Evolutionary conservation across 2,113 vertebrate species (phyloP).

Genomic region (Saimiri boliviensis): DNA sequence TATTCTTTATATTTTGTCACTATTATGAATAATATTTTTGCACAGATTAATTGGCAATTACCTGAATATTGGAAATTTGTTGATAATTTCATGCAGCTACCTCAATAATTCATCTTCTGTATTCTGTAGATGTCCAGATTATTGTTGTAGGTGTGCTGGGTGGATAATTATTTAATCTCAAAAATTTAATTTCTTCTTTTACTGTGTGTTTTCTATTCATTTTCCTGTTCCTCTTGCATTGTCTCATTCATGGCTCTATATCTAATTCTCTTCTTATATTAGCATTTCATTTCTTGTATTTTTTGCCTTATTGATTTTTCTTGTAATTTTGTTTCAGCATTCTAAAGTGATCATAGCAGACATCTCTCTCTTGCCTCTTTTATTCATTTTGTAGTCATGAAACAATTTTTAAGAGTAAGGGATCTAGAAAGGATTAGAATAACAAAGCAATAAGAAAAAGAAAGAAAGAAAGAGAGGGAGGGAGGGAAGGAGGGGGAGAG

Average conservation of each 20-base stretch:
- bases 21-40: not conserved
- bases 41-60: not conserved
- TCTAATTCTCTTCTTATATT: not conserved
- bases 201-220: not conserved
- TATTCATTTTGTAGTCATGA: not conserved
- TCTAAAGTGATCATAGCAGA: not conserved
- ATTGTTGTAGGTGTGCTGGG: not conserved
- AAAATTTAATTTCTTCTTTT: not conserved
- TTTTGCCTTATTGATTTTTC: not conserved
- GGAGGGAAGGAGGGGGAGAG: too few species aligned
- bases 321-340: not conserved
- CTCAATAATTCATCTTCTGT: not conserved
- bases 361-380: not conserved
- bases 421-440: not conserved
- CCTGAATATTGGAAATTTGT: not conserved
- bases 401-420: not conserved
- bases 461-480: not conserved
- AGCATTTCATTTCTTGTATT: not conserved
- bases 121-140: not conserved
- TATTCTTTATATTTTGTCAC: not conserved
- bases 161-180: not conserved
- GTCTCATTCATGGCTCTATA: not conserved
- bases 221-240: not conserved
- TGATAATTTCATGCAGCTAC: not conserved
- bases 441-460: not conserved